Evolutionary conservation across 2,888 invertebrate species (phyloP).

Genomic region (Synergus itoensis): DNA sequence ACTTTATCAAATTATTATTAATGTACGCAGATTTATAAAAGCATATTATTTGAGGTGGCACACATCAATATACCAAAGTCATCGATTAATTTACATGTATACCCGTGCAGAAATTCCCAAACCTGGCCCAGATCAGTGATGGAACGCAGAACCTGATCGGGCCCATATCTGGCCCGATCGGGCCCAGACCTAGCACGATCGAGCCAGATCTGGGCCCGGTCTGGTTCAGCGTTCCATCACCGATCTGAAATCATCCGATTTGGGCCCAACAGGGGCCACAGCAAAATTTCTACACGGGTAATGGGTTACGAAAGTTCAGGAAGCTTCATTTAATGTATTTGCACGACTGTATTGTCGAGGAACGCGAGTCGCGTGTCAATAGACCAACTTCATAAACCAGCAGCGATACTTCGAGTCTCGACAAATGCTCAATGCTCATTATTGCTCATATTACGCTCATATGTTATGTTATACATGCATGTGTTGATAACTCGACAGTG

Average conservation of each 20-base stretch:
- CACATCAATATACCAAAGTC: conserved; percentile 9
- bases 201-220: no score
- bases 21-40: conserved; percentile 4
- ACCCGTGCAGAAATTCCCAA: no score
- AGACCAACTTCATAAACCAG: conserved; percentile 7
- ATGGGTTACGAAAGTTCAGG: conserved; percentile 25
- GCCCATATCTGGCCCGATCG: no score
- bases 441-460: neutral
- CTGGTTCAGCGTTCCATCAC: no score
- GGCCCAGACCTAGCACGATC: no score
- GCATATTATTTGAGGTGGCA: conserved; percentile 1
- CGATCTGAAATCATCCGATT: no score
- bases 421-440: neutral
- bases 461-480: conserved; percentile 2
- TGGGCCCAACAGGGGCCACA: no score
- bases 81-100: conserved; percentile 20
- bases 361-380: conserved; percentile 33
- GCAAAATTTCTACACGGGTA: no score
- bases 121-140: no score
- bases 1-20: neutral
- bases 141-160: no score
- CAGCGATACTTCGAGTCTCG: neutral
- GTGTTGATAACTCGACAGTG: conserved; percentile 8
- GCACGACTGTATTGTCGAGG: conserved; percentile 7
- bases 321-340: conserved; percentile 20